phyloP scores from a whole-genome alignment of 2,888 invertebrate genomes.

The Folsomia manolachei region DNA sequence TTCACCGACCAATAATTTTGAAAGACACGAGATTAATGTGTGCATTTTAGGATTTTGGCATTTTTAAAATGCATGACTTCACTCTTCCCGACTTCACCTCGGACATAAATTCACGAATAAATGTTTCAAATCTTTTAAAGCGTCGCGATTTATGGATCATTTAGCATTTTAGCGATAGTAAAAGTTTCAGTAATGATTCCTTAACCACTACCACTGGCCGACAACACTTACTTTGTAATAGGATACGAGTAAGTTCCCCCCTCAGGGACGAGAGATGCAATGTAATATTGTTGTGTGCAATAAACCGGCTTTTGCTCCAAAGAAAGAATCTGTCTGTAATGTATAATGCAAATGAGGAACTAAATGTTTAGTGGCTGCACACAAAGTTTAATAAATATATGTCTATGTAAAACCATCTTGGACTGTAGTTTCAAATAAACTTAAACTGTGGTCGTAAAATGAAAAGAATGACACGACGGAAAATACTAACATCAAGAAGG shows the following conservation, averaged over 20 bases:
- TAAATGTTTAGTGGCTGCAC: background rate
- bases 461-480: background rate
- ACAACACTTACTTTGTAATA: background rate
- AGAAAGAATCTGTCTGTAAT: background rate
- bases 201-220: background rate
- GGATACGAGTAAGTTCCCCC: no score
- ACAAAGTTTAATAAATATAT: background rate
- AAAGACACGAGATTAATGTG: background rate
- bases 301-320: background rate
- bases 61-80: background rate
- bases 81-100: no score
- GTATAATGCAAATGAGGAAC: background rate
- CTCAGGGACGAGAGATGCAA: background rate
- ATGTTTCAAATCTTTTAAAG: background rate
- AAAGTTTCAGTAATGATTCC: background rate
- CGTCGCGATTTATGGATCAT: background rate
- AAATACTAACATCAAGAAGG: conserved; percentile 4
- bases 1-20: background rate
- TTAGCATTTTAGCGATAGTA: conserved; percentile 3
- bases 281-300: no score
- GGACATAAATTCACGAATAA: background rate
- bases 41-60: no score
- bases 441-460: background rate
- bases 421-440: background rate
- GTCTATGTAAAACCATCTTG: background rate